phyloP scores from a whole-genome alignment of 2,888 invertebrate species.

The Apamea monoglypha region DNA sequence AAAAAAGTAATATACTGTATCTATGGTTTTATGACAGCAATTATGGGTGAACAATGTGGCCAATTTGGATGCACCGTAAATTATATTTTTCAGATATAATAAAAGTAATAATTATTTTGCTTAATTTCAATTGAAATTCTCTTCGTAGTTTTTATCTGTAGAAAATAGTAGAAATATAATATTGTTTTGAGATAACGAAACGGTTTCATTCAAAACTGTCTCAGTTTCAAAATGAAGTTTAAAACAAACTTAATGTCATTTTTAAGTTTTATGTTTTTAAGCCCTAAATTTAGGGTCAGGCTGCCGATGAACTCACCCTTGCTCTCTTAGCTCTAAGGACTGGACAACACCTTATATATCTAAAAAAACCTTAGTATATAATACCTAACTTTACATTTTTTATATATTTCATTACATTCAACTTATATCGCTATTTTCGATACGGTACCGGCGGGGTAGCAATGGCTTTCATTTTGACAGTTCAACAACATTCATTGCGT shows the following conservation, averaged over 20 bases:
- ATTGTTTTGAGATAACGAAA: slow-evolving; percentile 11
- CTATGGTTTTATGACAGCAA: no score
- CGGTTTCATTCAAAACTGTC: no score
- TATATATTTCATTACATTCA: no score
- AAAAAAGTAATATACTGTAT: no score
- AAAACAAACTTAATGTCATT: neutral
- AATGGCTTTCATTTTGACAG: neutral
- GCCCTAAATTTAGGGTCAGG: slow-evolving; percentile 50
- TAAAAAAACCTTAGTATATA: neutral
- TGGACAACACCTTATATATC: slow-evolving; percentile 67
- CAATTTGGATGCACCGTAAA: neutral
- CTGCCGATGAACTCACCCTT: slow-evolving; percentile 84
- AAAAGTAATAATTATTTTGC: slow-evolving; percentile 9
- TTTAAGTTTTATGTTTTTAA: no score
- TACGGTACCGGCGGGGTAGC: neutral
- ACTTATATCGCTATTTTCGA: neutral
- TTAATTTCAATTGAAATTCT: neutral
- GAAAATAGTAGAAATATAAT: neutral
- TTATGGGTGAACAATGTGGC: no score
- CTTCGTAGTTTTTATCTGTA: neutral
- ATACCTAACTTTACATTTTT: neutral
- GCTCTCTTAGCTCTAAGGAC: slow-evolving; percentile 77
- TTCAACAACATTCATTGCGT: neutral
- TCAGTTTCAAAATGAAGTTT: neutral
- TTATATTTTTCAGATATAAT: neutral